Evolutionary conservation across 2,888 invertebrate species (phyloP).

Genomic region (Melinaea menophilus): DNA sequence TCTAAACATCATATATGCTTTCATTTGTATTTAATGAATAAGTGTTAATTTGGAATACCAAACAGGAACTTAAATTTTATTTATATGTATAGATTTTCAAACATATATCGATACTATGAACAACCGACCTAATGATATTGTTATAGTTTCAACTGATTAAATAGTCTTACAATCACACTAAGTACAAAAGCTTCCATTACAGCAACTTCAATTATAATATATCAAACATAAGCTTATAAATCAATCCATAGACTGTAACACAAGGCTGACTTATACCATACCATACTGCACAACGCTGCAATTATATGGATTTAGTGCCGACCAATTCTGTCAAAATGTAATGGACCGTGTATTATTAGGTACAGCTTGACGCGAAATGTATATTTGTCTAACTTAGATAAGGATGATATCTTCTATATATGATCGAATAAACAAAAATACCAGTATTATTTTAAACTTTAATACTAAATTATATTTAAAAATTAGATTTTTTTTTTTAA

Average conservation of each 20-base stretch:
- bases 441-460: too few relatives aligned
- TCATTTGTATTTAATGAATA: too few relatives aligned
- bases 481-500: too few relatives aligned
- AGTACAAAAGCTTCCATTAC: constrained; percentile 3
- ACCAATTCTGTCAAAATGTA: constrained; percentile 31
- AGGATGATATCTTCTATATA: too few relatives aligned
- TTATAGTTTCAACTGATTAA: constrained; percentile 27
- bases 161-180: not conserved
- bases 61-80: too few relatives aligned
- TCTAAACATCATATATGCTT: too few relatives aligned
- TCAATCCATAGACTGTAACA: constrained; percentile 19
- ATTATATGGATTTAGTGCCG: constrained; percentile 34
- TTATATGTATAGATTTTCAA: too few relatives aligned
- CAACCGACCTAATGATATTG: too few relatives aligned
- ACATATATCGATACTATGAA: too few relatives aligned
- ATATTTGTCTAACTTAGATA: constrained; percentile 7
- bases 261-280: constrained; percentile 10
- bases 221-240: constrained; percentile 12
- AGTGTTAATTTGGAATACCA: too few relatives aligned
- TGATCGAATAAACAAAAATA: too few relatives aligned
- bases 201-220: constrained; percentile 4
- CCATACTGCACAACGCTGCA: constrained; percentile 19
- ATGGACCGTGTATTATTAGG: constrained; percentile 32
- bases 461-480: too few relatives aligned
- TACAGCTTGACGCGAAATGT: constrained; percentile 28